phyloP scores from a whole-genome alignment of 2,888 invertebrate genomes.

The Leptogaster cylindrica region DNA sequence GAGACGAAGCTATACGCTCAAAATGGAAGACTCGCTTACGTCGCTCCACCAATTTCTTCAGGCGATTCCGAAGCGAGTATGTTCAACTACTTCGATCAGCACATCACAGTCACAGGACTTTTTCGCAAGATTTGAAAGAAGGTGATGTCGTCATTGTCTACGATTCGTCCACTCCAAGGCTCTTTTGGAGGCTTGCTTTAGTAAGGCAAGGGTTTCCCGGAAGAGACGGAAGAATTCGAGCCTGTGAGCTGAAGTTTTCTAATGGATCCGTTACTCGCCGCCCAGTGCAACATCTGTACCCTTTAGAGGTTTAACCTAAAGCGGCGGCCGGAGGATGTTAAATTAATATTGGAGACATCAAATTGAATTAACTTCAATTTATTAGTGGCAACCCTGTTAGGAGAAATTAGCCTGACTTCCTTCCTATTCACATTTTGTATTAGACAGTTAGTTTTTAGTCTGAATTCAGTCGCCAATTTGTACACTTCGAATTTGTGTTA shows the following conservation, averaged over 20 bases:
- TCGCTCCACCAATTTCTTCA: not conserved
- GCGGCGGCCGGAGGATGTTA: not conserved
- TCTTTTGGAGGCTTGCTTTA: constrained; percentile 10
- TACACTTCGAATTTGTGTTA: too few relatives aligned
- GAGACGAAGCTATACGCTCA: not conserved
- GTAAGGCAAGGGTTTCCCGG: constrained; percentile 21
- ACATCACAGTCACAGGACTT: constrained; percentile 14
- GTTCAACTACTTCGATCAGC: constrained; percentile 24
- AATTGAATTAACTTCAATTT: too few relatives aligned
- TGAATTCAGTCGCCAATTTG: too few relatives aligned
- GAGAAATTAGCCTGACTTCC: too few relatives aligned
- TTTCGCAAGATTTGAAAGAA: constrained; percentile 18
- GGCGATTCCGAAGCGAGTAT: constrained; percentile 24
- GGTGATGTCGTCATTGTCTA: constrained; percentile 32
- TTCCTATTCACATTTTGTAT: too few relatives aligned
- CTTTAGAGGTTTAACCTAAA: constrained; percentile 1
- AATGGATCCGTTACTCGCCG: constrained; percentile 33
- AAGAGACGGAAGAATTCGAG: constrained; percentile 26
- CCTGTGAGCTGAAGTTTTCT: constrained; percentile 33
- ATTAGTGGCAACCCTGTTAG: too few relatives aligned
- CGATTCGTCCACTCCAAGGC: constrained; percentile 15
- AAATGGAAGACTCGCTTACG: constrained; percentile 11
- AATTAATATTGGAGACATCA: too few relatives aligned
- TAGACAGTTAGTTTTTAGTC: too few relatives aligned
- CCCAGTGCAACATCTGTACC: constrained; percentile 31